Evolutionary conservation across 92 coral and sea anemone genomes (phyloP).

Genomic region (Pocillopora meandrina): DNA sequence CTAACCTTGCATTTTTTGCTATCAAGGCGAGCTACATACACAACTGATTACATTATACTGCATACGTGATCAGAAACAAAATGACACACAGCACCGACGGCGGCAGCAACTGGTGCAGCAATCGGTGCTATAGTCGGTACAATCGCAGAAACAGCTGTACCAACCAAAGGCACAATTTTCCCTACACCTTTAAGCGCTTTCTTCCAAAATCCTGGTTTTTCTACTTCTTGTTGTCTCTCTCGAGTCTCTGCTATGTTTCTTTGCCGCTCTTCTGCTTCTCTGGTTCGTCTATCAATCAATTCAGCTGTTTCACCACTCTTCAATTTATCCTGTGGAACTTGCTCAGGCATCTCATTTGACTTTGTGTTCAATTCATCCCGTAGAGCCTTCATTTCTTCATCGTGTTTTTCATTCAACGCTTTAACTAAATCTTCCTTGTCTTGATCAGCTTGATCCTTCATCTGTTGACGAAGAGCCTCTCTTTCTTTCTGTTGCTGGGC

Average conservation of each 20-base stretch:
- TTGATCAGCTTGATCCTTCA: background rate
- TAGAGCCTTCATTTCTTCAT: conserved; percentile 17
- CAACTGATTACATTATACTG: background rate
- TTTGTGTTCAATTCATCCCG: conserved; percentile 22
- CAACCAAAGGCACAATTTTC: background rate
- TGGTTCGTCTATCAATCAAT: background rate
- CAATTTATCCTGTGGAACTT: background rate
- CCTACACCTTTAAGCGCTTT: background rate
- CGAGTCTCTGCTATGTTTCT: background rate
- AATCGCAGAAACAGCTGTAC: conserved; percentile 8
- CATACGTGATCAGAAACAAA: background rate
- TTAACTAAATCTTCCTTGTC: conserved; percentile 15
- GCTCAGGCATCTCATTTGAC: background rate
- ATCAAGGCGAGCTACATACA: too few relatives aligned
- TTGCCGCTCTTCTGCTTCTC: background rate
- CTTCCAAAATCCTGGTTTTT: conserved; percentile 7
- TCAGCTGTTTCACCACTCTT: background rate
- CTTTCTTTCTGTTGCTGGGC: background rate
- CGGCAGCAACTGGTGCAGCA: conserved; percentile 40
- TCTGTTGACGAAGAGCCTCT: conserved; percentile 5
- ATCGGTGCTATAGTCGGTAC: conserved; percentile 27
- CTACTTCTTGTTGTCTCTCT: background rate
- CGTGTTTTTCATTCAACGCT: conserved; percentile 18
- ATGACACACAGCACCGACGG: background rate
- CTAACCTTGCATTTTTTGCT: too few relatives aligned